Base-by-base conservation (phyloP, 2,113 vertebrate genomes). In the Halcyon malimbica region DNA sequence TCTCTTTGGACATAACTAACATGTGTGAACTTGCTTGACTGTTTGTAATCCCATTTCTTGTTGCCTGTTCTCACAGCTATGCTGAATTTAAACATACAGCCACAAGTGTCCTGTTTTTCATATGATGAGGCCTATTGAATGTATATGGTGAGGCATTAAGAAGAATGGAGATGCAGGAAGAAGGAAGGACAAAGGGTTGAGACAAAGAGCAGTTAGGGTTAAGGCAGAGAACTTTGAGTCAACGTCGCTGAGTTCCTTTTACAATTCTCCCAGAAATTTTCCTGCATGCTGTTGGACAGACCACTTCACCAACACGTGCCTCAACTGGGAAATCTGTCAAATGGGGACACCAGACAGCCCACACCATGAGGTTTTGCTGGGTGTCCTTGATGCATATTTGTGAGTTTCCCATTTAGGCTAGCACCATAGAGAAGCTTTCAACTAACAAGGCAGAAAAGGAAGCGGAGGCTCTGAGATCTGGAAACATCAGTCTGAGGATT, bases 1-100 rank as follows among this genome's bases (percentile, higher is more conserved):
- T 90, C 89, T 96, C 89, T 77, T 93, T 82, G 80, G 93, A 91
- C 85, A 74, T 91, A 82, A 78, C 84, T 73, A 94, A 97, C 90
- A 83, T 33, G 67, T 79, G 65, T 76, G 68, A 93, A 95, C 86
- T 87, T 96, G 48, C 86, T 92, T 93, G 82, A 71, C 80, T 83
- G 59, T 96, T 96, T 96, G 71, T 74, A 93, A 79, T 91, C 87
- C 50, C 64, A 68, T 83, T 89, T 74, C 80, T 90, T 90, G 46
- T 87, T 86, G 76, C 35, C 78, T 94, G n/a, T 39, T 85, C 37
- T 90, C 86, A 69, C 37, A 83, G 50, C 73, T 79, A 39, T n/a
- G 64, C 83, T 69, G 74, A 75, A 95, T 93, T 95, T 75, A 79
- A 93, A 90, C 54, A 65, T 17, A 75, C 1, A 89, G 48, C 35